A percentile compares a stretch with the other conserved stretches of the same genome.
Evolutionary conservation across 2,888 invertebrate genomes (phyloP).

Genomic region (Morpho helenor): DNA sequence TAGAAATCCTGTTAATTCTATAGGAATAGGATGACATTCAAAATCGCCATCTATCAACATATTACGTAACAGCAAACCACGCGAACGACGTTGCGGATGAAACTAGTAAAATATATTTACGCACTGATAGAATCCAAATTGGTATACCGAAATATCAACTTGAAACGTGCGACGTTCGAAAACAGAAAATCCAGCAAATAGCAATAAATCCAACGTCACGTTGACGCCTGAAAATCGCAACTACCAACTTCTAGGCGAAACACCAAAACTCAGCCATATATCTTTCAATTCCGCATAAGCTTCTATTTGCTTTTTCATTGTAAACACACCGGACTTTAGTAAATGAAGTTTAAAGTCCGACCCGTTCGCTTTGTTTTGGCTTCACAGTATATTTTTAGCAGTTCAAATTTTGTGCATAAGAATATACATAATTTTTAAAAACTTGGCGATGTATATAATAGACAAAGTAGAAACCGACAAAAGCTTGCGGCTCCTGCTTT

Average conservation of each 20-base stretch:
- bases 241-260: conserved; percentile 57
- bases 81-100: no score
- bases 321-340: conserved; percentile 29
- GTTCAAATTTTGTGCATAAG: no score
- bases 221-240: conserved; percentile 68
- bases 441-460: no score
- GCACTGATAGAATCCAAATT: conserved; percentile 4
- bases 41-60: no score
- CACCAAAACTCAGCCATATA: conserved; percentile 70
- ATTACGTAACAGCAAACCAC: no score
- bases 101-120: no score
- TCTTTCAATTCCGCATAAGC: conserved; percentile 49
- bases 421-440: no score
- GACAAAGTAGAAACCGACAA: no score
- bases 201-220: conserved; percentile 69
- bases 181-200: conserved; percentile 66
- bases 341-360: conserved; percentile 28
- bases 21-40: no score
- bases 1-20: no score
- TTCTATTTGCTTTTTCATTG: conserved; percentile 46
- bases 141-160: conserved; percentile 32
- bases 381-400: no score
- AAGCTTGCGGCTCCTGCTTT: no score
- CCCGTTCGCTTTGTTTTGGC: conserved; percentile 22
- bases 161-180: conserved; percentile 56